Percentiles rank a stretch among this genome's conserved stretches.
Conservation (phyloP, 2,113 vertebrate genomes). For the Myiopsitta monachus region DNA sequence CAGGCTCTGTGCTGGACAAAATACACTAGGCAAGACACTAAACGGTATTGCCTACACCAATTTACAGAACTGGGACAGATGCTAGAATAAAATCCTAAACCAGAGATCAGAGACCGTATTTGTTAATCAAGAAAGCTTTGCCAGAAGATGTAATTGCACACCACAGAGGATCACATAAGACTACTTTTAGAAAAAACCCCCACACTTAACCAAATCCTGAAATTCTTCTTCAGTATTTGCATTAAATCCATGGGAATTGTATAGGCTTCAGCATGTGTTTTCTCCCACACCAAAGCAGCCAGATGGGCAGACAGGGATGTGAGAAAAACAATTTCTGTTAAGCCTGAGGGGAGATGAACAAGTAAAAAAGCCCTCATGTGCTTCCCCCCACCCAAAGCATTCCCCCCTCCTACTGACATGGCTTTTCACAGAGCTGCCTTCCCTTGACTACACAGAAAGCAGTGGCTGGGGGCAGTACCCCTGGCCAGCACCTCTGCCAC, state of each 20-base stretch:
- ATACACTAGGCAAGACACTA: not conserved
- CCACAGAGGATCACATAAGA: not conserved
- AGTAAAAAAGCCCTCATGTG: not conserved
- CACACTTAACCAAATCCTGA: constrained; percentile 8
- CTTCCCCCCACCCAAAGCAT: not conserved
- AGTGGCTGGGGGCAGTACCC: accelerated
- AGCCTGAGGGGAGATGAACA: not conserved
- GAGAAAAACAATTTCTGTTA: constrained; percentile 18
- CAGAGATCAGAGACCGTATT: not conserved
- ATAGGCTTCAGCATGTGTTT: not conserved
- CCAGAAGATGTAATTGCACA: not conserved
- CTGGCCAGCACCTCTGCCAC: not conserved
- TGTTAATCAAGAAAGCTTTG: not conserved
- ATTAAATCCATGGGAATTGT: constrained; percentile 23
- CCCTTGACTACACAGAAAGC: not conserved
- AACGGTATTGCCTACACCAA: not conserved
- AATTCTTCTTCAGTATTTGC: constrained; percentile 42
- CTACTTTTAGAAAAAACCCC: not conserved
- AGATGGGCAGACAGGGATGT: constrained; percentile 16
- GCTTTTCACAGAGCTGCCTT: not conserved
- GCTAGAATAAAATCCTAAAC: not conserved
- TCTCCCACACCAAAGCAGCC: constrained; percentile 32
- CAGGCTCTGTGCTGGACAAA: not conserved
- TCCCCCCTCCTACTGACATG: not conserved
- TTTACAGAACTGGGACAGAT: not conserved